Evolutionary conservation across 2,113 vertebrate species (phyloP).

Genomic region (Psophia crepitans): DNA sequence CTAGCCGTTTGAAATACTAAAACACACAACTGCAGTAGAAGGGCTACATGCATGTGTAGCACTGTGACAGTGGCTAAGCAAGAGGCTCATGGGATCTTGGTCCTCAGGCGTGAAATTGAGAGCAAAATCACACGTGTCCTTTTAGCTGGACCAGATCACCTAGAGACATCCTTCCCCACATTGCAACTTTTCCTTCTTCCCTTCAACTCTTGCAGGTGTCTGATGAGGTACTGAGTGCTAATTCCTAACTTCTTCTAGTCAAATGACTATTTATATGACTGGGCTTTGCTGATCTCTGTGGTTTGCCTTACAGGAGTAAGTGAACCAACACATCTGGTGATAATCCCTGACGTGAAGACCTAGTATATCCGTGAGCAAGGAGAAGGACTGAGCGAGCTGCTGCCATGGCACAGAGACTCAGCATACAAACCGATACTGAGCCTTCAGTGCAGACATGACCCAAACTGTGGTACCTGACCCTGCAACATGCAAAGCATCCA

Average conservation of each 20-base stretch:
- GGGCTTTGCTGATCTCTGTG: neutral
- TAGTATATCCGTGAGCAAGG: neutral
- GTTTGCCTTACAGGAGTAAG: neutral
- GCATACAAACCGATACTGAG: neutral
- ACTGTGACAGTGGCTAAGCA: neutral
- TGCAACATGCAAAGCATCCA: neutral
- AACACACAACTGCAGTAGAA: neutral
- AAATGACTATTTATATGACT: neutral
- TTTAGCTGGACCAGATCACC: neutral
- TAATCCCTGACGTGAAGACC: neutral
- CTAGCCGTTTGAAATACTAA: neutral
- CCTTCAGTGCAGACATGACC: neutral
- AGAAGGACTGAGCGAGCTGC: neutral
- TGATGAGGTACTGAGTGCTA: neutral
- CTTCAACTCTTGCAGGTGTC: neutral
- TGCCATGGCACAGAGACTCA: neutral
- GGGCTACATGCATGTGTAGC: neutral
- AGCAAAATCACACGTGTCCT: neutral
- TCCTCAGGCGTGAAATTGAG: neutral
- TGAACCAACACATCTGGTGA: neutral
- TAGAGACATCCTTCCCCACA: neutral
- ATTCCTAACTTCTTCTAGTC: neutral
- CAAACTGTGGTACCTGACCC: fast-evolving
- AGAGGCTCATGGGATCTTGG: neutral
- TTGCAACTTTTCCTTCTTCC: neutral